Evolutionary conservation across 2,888 invertebrate species (phyloP).

Genomic region (Lasioglossum vierecki): DNA sequence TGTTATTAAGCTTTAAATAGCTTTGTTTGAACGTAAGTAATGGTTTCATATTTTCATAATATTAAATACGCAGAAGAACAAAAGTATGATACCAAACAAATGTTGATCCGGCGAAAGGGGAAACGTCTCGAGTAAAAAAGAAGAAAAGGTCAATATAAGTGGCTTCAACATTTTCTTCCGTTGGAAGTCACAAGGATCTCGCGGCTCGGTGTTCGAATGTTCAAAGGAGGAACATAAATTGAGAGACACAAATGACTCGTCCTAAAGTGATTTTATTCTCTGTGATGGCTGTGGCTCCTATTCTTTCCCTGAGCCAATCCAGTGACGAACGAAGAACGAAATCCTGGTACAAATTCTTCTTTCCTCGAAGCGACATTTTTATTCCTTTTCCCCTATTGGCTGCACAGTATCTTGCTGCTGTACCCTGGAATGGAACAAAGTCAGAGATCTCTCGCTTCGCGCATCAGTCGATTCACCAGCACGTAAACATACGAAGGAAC

Average conservation of each 20-base stretch:
- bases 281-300: constrained; percentile 12
- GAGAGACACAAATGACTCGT: constrained; percentile 51
- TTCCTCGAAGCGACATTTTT: constrained; percentile 29
- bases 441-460: constrained; percentile 9
- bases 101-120: background rate
- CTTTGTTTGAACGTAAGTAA: no score
- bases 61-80: background rate
- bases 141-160: background rate
- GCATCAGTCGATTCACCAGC: constrained; percentile 28
- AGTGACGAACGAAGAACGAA: constrained; percentile 27
- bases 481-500: constrained; percentile 50
- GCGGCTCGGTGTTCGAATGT: background rate
- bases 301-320: constrained; percentile 52
- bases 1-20: no score
- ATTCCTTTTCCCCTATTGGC: constrained; percentile 10
- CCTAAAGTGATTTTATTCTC: constrained; percentile 50
- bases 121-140: background rate
- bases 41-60: no score
- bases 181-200: constrained; percentile 19
- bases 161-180: background rate
- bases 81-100: background rate
- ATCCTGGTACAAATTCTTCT: constrained; percentile 40
- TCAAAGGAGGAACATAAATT: constrained; percentile 49
- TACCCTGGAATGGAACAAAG: constrained; percentile 49
- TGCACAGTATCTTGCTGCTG: constrained; percentile 17